Conservation (phyloP, 1,140 invertebrate genomes). For the Muscidifurax raptorellus region DNA sequence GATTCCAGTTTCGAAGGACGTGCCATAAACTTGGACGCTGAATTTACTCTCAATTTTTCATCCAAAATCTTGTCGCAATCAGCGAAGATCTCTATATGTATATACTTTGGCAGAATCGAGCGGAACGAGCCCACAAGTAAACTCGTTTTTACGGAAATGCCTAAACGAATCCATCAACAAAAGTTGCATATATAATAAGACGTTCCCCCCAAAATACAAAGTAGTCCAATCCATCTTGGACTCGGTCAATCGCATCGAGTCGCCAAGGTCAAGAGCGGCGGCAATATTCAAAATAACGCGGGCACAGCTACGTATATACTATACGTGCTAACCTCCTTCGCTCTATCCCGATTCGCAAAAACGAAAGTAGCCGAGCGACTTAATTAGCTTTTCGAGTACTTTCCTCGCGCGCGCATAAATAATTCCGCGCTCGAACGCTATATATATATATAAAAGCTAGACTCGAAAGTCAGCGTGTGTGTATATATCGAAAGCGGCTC, state of each 20-base stretch:
- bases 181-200: too few relatives aligned
- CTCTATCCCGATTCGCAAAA: conserved; percentile 27
- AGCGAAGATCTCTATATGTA: too few relatives aligned
- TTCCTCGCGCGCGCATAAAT: conserved; percentile 26
- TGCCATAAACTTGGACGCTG: not conserved
- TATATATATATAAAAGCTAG: not conserved
- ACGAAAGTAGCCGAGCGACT: conserved; percentile 47
- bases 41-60: not conserved
- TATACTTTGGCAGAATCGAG: too few relatives aligned
- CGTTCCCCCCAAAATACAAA: not conserved
- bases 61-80: not conserved
- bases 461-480: not conserved
- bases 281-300: not conserved
- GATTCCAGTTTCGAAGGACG: not conserved
- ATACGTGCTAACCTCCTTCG: not conserved
- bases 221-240: too few relatives aligned
- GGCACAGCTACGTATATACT: not conserved
- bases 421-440: conserved; percentile 10
- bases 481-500: not conserved
- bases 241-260: not conserved
- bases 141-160: too few relatives aligned
- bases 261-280: conserved; percentile 41
- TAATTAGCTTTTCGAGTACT: conserved; percentile 25
- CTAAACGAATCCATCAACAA: too few relatives aligned
- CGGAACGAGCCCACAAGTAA: too few relatives aligned